Conservation (phyloP, 53 echinoderm and acorn worm genomes). For the Mesocentrotus franciscanus region DNA sequence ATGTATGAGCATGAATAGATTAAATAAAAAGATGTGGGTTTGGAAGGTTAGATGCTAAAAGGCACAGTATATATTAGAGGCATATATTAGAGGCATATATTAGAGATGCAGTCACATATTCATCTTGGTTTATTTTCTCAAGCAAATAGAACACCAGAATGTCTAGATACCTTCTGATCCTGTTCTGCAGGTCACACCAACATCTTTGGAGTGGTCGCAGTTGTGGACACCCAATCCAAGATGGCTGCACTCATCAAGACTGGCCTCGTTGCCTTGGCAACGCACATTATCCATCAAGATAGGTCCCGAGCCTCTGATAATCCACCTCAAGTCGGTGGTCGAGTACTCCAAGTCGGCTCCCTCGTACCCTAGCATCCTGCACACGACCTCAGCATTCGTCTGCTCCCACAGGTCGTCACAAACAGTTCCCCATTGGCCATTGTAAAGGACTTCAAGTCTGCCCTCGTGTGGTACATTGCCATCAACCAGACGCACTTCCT, state of each 20-base stretch:
- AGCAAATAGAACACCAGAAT: neutral
- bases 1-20: no score
- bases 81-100: no score
- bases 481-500: neutral
- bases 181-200: constrained; percentile 4
- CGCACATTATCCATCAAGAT: constrained; percentile 16
- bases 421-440: neutral
- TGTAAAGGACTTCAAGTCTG: constrained; percentile 27
- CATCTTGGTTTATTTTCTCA: no score
- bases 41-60: no score
- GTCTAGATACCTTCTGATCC: neutral
- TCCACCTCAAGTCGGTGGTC: neutral
- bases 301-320: constrained; percentile 10
- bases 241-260: constrained; percentile 12
- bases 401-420: constrained; percentile 2
- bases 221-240: constrained; percentile 42
- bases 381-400: neutral
- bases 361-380: constrained; percentile 14
- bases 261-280: neutral
- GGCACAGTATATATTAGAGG: no score
- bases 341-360: neutral
- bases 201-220: constrained; percentile 52
- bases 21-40: no score
- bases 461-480: constrained; percentile 39
- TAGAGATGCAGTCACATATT: no score